These are phyloP conservation scores for Magallana nippona DNA, from an alignment of 2,888 invertebrate species.

Conservation along the genomic window DNA sequence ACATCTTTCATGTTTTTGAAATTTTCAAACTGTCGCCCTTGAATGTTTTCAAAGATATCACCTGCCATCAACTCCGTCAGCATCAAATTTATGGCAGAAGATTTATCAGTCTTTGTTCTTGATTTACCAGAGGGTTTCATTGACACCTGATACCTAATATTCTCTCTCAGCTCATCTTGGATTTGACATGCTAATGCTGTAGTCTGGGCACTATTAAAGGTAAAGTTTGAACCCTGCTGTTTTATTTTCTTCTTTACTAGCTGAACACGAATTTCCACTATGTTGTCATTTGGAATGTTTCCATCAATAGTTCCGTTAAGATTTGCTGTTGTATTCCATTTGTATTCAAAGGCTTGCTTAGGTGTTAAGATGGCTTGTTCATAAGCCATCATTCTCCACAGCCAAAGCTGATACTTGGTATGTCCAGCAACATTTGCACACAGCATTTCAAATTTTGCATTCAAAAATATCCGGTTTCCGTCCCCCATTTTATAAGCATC, in stretches of 20 bases:
- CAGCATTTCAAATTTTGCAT: constrained; percentile 40
- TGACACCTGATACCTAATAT: too few species aligned
- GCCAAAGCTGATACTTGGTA: constrained; percentile 43
- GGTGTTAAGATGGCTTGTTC: constrained; percentile 20
- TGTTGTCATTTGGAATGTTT: constrained; percentile 50
- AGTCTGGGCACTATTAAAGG: not conserved
- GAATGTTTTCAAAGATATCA: not conserved
- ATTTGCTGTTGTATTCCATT: constrained; percentile 47
- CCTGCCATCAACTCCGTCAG: too few species aligned
- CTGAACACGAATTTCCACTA: constrained; percentile 43
- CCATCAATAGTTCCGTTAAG: constrained; percentile 39
- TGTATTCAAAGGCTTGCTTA: constrained; percentile 41
- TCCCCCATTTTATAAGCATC: constrained; percentile 27
- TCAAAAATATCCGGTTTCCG: constrained; percentile 37
- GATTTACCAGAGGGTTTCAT: too few species aligned
- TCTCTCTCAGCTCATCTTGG: not conserved
- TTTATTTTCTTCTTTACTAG: too few species aligned
- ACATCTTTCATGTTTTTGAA: constrained; percentile 4
- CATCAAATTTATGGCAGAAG: too few species aligned
- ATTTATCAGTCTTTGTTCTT: too few species aligned
- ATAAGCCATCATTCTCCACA: constrained; percentile 47
- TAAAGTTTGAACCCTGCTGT: not conserved
- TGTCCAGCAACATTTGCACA: constrained; percentile 33
- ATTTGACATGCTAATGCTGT: not conserved
- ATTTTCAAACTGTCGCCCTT: not conserved